Base-by-base conservation (phyloP, 2,797 vertebrate species). In the Hozukius guyotensis region DNA sequence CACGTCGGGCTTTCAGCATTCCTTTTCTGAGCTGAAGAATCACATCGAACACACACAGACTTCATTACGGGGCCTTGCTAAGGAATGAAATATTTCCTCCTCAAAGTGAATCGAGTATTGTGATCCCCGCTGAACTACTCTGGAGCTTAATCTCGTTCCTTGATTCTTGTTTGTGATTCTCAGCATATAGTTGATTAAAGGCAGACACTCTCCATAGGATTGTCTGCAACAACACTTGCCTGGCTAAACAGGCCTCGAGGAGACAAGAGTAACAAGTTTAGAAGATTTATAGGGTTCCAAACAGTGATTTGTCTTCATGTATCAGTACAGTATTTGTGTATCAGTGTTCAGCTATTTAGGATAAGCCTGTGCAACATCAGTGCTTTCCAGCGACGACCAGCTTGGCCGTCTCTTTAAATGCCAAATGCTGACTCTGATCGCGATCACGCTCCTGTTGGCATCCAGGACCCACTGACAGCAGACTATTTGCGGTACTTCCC, bases 81-180 rank as follows among this genome's bases (percentile, higher is more conserved):
- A 65, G 29, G 66, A 79, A 87, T 61, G 70, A 72, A 57, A 82
- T 34, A 73, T 70, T 42, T 56, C 20, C 52, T 78, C 75, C 85
- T 81, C 76, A 91, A 88, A 87, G 67, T 63, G 71, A 87, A 84
- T 86, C 70, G 38, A 77, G 67, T 83, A 73, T 77, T 79, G 56
- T 74, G 66, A 73, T 85, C 57, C 74, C 68, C 13, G 59, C 66
- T 80, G 68, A 86, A 80, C 59, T 65, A 57, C 53, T 84, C 34
- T 77, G 52, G 29, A 64, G 56, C 25, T 18, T 46, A 71, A 75
- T 78, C 60, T 36, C 72, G 34, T 52, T 79, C 36, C 7, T 57
- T 49, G 59, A 81, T 59, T 76, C 56, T 52, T 60, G 55, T 77
- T 85, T 80, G 59, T 80, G 55, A 61, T 68, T 89, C 68, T 56